Conservation (phyloP, 92 coral and sea anemone genomes). For the Chrysogorgia sp. region DNA sequence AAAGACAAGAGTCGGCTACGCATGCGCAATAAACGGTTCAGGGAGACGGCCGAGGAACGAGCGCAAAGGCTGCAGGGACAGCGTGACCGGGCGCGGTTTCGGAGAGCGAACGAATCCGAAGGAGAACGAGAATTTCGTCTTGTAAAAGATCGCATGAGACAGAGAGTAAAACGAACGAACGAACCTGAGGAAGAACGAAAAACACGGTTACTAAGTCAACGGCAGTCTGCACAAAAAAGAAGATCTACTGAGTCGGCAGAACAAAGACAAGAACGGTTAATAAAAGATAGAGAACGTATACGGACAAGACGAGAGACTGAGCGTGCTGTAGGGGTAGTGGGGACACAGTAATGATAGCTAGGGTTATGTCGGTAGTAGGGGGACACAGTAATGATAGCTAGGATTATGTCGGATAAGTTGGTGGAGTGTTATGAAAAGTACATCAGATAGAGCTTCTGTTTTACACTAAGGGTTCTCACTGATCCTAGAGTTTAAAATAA, state of each 20-base stretch:
- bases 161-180: neutral
- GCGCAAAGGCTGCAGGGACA: neutral
- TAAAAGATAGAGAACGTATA: slow-evolving; percentile 6
- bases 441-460: too few relatives aligned
- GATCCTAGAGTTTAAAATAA: too few relatives aligned
- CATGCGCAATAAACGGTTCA: neutral
- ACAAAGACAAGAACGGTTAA: neutral
- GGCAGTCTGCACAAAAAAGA: neutral
- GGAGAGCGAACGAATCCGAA: slow-evolving; percentile 3
- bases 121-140: neutral
- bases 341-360: neutral
- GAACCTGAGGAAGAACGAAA: neutral
- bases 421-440: too few relatives aligned
- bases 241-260: slow-evolving; percentile 5
- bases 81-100: slow-evolving; percentile 11
- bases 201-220: neutral
- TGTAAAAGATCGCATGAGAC: neutral
- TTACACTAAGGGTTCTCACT: too few relatives aligned
- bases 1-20: slow-evolving; percentile 2
- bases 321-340: slow-evolving; percentile 6
- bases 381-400: too few relatives aligned
- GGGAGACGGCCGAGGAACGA: slow-evolving; percentile 4
- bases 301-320: neutral
- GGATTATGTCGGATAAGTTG: too few relatives aligned
- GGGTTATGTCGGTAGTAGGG: too few relatives aligned